These are phyloP conservation scores for Oenanthe oenanthe DNA, from an alignment of 2,113 vertebrate genomes.

Conservation along the genomic window DNA sequence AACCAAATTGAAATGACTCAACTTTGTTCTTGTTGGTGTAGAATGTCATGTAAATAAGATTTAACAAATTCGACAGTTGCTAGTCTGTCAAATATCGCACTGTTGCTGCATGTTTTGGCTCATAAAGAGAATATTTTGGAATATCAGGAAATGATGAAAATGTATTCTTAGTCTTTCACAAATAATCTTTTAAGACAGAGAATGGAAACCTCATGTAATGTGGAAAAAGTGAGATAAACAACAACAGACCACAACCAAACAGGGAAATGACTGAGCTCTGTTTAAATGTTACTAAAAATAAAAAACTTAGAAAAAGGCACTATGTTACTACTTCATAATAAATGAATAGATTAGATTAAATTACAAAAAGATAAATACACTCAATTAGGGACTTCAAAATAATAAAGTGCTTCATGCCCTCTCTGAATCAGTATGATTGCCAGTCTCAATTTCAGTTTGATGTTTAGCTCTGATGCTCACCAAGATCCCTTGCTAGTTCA, in stretches of 20 bases:
- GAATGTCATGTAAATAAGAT: not conserved
- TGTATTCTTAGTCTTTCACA: conserved; percentile 1
- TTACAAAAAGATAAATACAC: not conserved
- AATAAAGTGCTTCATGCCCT: not conserved
- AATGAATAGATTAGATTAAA: not conserved
- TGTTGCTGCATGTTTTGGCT: not conserved
- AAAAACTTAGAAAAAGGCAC: conserved; percentile 4
- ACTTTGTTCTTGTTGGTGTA: not conserved
- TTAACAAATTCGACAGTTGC: not conserved
- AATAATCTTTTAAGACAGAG: conserved; percentile 31
- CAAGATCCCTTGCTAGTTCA: not conserved
- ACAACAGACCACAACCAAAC: conserved; percentile 27
- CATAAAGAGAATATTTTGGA: not conserved
- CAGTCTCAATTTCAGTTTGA: not conserved
- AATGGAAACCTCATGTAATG: conserved; percentile 43
- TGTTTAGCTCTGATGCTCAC: not conserved
- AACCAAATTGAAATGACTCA: not conserved
- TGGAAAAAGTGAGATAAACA: conserved; percentile 4
- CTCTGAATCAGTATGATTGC: not conserved
- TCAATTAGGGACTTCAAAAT: not conserved
- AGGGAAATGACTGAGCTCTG: conserved; percentile 4
- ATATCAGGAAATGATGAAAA: conserved; percentile 21
- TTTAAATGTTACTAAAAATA: conserved; percentile 45
- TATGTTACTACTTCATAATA: conserved; percentile 8
- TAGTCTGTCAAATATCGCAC: not conserved